phyloP scores from a whole-genome alignment of 2,888 invertebrate genomes.

The Ischnura elegans region DNA sequence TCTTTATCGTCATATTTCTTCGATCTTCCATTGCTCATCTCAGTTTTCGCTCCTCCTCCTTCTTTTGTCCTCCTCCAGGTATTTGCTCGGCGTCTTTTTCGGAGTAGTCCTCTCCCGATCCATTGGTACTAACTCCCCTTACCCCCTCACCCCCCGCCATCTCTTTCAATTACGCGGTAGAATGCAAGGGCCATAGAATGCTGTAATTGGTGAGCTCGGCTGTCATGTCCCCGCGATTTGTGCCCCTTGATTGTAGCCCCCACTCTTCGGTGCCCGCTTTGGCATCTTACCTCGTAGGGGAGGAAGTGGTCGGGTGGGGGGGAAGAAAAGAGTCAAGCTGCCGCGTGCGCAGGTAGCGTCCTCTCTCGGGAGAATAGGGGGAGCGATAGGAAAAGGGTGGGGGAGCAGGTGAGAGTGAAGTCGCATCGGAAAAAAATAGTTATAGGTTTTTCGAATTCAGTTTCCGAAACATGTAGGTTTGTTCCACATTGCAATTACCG shows the following conservation, averaged over 20 bases:
- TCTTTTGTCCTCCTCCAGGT: background rate
- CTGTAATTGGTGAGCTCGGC: conserved; percentile 51
- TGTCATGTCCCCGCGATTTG: conserved; percentile 62
- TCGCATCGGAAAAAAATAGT: too few species aligned
- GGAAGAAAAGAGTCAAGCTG: background rate
- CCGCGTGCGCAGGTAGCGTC: background rate
- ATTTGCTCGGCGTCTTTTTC: background rate
- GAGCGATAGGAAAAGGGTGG: background rate
- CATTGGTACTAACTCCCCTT: background rate
- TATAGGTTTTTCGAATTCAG: too few species aligned
- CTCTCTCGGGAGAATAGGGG: too few species aligned
- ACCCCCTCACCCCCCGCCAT: conserved; percentile 8
- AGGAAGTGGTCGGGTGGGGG: background rate
- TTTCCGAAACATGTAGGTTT: too few species aligned
- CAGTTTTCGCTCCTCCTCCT: background rate
- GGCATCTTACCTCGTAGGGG: background rate
- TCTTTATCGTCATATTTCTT: background rate
- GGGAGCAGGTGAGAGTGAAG: background rate
- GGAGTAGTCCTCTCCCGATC: too few species aligned
- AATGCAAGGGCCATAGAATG: conserved; percentile 42
- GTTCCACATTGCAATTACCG: too few species aligned
- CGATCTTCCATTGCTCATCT: background rate
- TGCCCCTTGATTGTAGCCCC: conserved; percentile 38
- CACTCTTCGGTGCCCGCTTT: background rate
- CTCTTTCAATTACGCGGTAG: conserved; percentile 62